These are phyloP conservation scores for Ianthella basta DNA, from an alignment of 37 sponge, comb jelly and placozoan species.

Conservation along the genomic window DNA sequence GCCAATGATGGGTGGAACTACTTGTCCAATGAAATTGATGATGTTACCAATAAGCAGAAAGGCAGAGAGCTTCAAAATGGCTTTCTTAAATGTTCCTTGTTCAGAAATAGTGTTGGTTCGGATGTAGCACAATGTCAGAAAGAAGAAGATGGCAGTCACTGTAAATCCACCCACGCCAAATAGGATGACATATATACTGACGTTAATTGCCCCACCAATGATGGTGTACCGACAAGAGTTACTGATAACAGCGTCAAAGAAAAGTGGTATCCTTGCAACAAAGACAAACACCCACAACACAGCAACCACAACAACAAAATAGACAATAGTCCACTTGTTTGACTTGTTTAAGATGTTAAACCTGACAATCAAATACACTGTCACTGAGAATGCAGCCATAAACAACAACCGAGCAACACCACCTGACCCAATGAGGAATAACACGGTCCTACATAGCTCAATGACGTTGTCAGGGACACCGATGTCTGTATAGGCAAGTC, in stretches of 20 bases:
- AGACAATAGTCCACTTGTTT: neutral
- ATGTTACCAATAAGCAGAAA: slow-evolving; percentile 2
- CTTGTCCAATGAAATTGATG: slow-evolving; percentile 6
- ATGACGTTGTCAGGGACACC: neutral
- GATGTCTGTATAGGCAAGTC: neutral
- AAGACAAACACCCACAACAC: neutral
- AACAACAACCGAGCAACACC: neutral
- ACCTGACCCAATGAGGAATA: neutral
- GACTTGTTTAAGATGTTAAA: neutral
- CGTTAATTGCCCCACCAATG: neutral
- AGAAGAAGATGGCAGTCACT: neutral
- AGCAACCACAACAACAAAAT: neutral
- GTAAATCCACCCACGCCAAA: neutral
- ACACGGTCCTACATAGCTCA: neutral
- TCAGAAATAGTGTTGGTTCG: neutral
- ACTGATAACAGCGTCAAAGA: neutral
- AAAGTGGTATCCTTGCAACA: neutral
- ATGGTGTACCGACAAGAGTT: neutral
- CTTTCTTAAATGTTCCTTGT: neutral
- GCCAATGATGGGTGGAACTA: neutral
- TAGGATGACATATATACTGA: neutral
- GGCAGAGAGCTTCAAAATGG: neutral
- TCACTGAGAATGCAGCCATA: neutral
- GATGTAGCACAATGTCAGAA: slow-evolving; percentile 5
- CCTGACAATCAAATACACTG: neutral